A percentile compares a stretch with the other conserved stretches of the same genome.
Conservation (phyloP, 2,113 vertebrate genomes). For the Apodemus sylvaticus region DNA sequence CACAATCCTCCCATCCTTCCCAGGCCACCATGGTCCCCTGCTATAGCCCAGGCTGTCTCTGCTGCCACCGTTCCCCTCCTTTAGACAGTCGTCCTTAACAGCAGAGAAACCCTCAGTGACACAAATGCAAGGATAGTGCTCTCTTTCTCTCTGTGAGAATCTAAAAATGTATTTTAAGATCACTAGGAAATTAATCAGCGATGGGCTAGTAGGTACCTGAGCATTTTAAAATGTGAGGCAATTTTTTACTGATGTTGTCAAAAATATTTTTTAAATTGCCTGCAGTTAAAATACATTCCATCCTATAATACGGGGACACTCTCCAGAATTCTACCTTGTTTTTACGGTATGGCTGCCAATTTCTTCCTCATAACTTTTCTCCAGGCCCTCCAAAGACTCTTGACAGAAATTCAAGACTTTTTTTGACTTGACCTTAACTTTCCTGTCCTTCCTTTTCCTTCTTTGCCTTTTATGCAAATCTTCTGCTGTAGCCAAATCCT, state of each 20-base stretch:
- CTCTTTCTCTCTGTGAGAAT: background rate
- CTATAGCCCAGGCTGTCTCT: background rate
- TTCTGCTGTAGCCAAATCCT: background rate
- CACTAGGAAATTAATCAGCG: background rate
- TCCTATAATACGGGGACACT: background rate
- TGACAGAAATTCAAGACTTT: background rate
- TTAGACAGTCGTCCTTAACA: background rate
- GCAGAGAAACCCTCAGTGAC: background rate
- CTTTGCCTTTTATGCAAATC: background rate
- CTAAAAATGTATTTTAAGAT: background rate
- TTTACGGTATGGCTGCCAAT: background rate
- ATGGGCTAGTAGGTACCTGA: background rate
- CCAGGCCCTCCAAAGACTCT: background rate
- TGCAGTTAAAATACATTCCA: background rate
- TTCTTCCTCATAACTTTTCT: background rate
- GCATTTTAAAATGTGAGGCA: background rate
- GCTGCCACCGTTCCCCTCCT: background rate
- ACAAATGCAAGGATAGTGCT: background rate
- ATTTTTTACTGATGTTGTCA: background rate
- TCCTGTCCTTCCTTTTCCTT: background rate
- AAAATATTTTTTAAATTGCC: background rate
- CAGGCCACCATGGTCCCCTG: too few relatives aligned
- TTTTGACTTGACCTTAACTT: background rate
- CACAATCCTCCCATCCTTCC: background rate
- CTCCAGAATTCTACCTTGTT: background rate